Base-by-base conservation (phyloP, 2,113 vertebrate species). In the Eidolon helvum region DNA sequence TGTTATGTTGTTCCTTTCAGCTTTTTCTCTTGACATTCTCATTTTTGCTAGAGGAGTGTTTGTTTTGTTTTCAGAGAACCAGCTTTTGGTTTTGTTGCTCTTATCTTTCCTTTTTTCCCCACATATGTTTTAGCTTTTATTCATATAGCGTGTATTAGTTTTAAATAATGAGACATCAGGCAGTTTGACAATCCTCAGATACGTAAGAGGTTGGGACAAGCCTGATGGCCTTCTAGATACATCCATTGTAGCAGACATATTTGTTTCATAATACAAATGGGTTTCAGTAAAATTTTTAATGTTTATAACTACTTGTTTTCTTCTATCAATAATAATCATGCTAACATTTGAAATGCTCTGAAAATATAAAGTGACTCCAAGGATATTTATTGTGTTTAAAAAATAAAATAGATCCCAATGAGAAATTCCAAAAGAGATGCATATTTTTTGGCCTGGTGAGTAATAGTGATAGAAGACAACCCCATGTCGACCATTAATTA, bases 231-330 rank as follows among this genome's bases (percentile, higher is more conserved):
- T 97, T 97, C 74, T 74, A 63, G 26, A 95, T 96, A 95, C 14
- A 94, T 65, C 92, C 79, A 90, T 95, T 98, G 77, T 78, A 96
- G 78, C 57, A 97, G 66, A 95, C 95, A 21, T 85, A 97, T 95
- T 97, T 98, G 77, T 95, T 97, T 96, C 97, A 96, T 63, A 97
- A 35, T 91, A 68, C 93, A 98, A 95, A 68, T 79, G 59, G 68
- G 83, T 95, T 98, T 98, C 71, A 48, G 97, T 98, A 94, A 98
- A 97, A 90, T 91, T 79, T 97, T 96, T 91, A 96, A 98, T 97
- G 93, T 97, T 98, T 97, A 92, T 92, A 97, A 97, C 93, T 97
- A 85, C 90, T 98, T 98, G 84, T 95, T 98, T 98, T 97, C 4
- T 98, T 88, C 88, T 89, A 69, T 98, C 80, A 95, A 78, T 97